These are phyloP conservation scores for Danio kyathit DNA, from an alignment of 2,797 vertebrate species.

Conservation along the genomic window DNA sequence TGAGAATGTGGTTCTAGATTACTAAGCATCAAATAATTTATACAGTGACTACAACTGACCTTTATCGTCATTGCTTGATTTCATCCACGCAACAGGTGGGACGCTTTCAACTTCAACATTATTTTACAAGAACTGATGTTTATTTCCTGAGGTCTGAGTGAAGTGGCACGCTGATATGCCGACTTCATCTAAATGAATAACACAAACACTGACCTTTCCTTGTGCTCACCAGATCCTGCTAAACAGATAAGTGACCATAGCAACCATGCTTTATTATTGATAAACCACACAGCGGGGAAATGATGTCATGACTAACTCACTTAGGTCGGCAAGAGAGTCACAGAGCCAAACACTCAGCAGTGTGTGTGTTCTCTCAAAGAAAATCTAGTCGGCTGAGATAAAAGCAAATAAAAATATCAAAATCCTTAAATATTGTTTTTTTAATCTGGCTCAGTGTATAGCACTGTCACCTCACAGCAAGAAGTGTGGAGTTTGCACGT, in stretches of 20 bases:
- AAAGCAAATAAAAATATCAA: not conserved
- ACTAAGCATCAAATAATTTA: not conserved
- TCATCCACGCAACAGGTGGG: constrained; percentile 1
- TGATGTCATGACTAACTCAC: constrained; percentile 53
- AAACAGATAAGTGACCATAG: constrained; percentile 70
- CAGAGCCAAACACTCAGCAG: not conserved
- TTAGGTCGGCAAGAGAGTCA: constrained; percentile 18
- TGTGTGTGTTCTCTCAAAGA: not conserved
- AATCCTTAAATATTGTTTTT: not conserved
- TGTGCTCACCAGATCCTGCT: constrained; percentile 55
- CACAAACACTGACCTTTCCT: constrained; percentile 59
- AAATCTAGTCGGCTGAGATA: not conserved
- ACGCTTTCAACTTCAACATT: not conserved
- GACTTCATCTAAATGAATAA: constrained; percentile 72
- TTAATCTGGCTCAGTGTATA: too few species aligned
- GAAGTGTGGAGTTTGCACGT: too few species aligned
- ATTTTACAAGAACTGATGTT: not conserved
- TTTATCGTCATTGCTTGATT: not conserved
- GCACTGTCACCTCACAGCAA: too few species aligned
- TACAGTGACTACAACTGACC: not conserved
- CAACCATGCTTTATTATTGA: constrained; percentile 57
- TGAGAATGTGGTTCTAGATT: not conserved
- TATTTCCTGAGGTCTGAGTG: constrained; percentile 15
- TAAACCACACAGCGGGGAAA: constrained; percentile 48
- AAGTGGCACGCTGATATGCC: not conserved